A percentile compares a stretch with the other conserved stretches of the same genome.
phyloP scores from a whole-genome alignment of 2,888 invertebrate genomes.

The Aphodius sticticus region DNA sequence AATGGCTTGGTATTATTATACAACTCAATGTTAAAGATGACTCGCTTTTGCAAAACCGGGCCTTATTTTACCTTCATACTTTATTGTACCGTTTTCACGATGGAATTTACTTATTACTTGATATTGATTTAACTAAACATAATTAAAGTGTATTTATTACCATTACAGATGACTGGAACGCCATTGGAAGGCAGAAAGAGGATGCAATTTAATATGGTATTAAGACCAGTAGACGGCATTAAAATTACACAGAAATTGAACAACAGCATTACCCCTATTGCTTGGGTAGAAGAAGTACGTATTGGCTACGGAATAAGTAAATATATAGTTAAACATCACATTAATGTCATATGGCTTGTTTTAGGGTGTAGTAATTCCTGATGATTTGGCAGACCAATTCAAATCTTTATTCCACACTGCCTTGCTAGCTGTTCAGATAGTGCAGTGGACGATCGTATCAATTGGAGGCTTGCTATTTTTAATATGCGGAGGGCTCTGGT shows the following conservation, averaged over 20 bases:
- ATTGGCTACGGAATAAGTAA: not conserved
- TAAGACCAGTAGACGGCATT: slow-evolving; percentile 63
- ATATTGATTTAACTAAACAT: too few species aligned
- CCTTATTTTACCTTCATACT: too few species aligned
- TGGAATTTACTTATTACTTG: too few species aligned
- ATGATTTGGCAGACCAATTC: slow-evolving; percentile 10
- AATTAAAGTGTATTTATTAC: not conserved
- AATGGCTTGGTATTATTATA: too few species aligned
- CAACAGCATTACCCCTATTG: slow-evolving; percentile 64
- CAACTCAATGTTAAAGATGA: too few species aligned
- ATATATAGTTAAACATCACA: not conserved
- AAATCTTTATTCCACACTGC: slow-evolving; percentile 9
- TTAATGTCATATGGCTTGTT: not conserved
- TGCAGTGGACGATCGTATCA: not conserved
- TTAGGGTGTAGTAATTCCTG: slow-evolving; percentile 17
- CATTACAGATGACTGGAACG: slow-evolving; percentile 66
- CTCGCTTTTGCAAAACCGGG: too few species aligned
- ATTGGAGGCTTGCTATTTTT: slow-evolving; percentile 5
- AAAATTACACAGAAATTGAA: slow-evolving; percentile 59
- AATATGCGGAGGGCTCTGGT: slow-evolving; percentile 10
- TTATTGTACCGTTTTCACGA: too few species aligned
- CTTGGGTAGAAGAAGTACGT: slow-evolving; percentile 73
- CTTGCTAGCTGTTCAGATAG: slow-evolving; percentile 7
- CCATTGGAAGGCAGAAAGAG: slow-evolving; percentile 68
- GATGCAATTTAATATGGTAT: slow-evolving; percentile 72